Evolutionary conservation across 2,113 vertebrate genomes (phyloP).

Genomic region (Lota lota): DNA sequence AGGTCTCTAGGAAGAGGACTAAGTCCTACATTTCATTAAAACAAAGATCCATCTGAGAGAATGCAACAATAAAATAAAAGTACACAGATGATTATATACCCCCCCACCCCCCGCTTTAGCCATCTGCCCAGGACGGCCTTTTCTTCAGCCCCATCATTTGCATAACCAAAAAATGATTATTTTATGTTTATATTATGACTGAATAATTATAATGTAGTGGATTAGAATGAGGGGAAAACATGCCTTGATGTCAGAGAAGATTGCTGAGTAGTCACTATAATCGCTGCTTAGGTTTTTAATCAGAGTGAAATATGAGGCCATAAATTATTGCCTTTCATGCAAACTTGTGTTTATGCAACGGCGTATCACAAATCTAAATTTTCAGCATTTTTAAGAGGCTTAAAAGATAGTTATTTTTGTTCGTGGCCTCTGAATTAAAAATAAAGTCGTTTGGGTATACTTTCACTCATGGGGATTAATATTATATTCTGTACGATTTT

Average conservation of each 20-base stretch:
- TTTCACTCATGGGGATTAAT: slow-evolving; percentile 63
- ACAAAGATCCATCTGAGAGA: slow-evolving; percentile 53
- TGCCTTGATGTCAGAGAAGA: slow-evolving; percentile 75
- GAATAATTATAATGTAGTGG: slow-evolving; percentile 78
- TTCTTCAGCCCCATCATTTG: slow-evolving; percentile 67
- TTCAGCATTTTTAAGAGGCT: slow-evolving; percentile 77
- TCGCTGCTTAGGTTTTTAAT: slow-evolving; percentile 79
- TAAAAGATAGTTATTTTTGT: slow-evolving; percentile 74
- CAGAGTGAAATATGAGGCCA: slow-evolving; percentile 73
- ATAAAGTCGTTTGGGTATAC: slow-evolving; percentile 60
- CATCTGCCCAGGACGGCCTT: slow-evolving; percentile 69
- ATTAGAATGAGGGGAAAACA: slow-evolving; percentile 73
- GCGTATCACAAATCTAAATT: slow-evolving; percentile 71
- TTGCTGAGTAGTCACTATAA: slow-evolving; percentile 76
- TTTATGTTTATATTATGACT: slow-evolving; percentile 61
- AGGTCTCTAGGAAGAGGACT: slow-evolving; percentile 43
- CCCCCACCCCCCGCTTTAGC: slow-evolving; percentile 35
- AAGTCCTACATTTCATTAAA: slow-evolving; percentile 65
- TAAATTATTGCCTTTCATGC: slow-evolving; percentile 77
- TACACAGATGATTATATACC: slow-evolving; percentile 63
- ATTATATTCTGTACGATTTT: slow-evolving; percentile 57
- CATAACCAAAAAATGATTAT: slow-evolving; percentile 75
- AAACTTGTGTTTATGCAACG: slow-evolving; percentile 73
- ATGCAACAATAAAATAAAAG: slow-evolving; percentile 54
- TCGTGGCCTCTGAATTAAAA: slow-evolving; percentile 67